phyloP scores from a whole-genome alignment of 2,113 vertebrate genomes.

The rat (Rattus norvegicus) region GRCr8 NC_086020.1:50368501-50369000 shows the following conservation, averaged over 20 bases:
- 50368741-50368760: neutral
- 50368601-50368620: neutral
- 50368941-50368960: neutral
- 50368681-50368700: neutral
- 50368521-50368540: neutral
- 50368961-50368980: neutral
- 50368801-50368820: neutral
- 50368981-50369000: neutral
- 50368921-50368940: neutral
- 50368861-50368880: neutral
- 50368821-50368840: neutral
- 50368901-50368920: neutral
- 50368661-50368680: neutral
- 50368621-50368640: neutral
- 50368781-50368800: neutral
- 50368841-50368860: neutral
- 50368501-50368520: neutral
- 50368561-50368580: no score
- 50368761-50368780: neutral
- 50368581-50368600: neutral
- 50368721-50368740: fast-evolving
- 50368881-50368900: neutral
- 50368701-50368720: neutral
- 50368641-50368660: neutral
- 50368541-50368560: neutral